A percentile compares a stretch with the other conserved stretches of the same genome.
These are phyloP conservation scores for Drosophila tristis DNA, from an alignment of 1,140 invertebrate species.

Conservation along the genomic window DNA sequence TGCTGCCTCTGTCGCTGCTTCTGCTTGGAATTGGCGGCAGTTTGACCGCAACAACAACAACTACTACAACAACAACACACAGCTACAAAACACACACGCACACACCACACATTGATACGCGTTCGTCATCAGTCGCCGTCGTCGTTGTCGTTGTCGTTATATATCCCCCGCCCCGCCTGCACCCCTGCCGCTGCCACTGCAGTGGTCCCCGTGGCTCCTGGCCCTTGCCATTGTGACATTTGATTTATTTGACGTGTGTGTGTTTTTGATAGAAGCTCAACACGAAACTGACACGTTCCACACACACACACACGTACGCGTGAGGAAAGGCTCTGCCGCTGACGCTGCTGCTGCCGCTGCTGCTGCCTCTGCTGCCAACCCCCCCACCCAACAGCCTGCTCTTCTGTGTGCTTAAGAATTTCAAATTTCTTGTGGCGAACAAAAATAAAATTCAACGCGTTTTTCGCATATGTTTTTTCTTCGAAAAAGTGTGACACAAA, in stretches of 20 bases:
- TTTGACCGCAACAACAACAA: conserved; percentile 67
- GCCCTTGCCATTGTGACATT: conserved; percentile 75
- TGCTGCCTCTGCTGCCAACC: too few relatives aligned
- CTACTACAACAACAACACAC: conserved; percentile 33
- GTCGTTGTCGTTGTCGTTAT: conserved; percentile 19
- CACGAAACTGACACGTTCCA: conserved; percentile 76
- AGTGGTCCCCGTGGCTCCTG: not conserved
- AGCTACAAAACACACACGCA: conserved; percentile 34
- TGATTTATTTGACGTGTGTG: conserved; percentile 84
- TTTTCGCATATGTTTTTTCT: conserved; percentile 34
- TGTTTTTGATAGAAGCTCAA: conserved; percentile 84
- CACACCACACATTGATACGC: conserved; percentile 24
- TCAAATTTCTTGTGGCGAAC: conserved; percentile 35
- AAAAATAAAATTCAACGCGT: conserved; percentile 68
- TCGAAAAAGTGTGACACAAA: conserved; percentile 41
- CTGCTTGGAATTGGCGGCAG: conserved; percentile 73
- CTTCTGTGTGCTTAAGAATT: conserved; percentile 47
- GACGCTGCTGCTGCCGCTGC: too few relatives aligned
- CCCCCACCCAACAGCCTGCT: too few relatives aligned
- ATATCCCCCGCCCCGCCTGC: not conserved
- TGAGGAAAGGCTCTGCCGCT: conserved; percentile 11
- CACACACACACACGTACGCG: conserved; percentile 35
- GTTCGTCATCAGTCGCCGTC: conserved; percentile 68
- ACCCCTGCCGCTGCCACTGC: not conserved
- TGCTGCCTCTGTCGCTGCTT: too few relatives aligned